phyloP scores from a whole-genome alignment of 2,797 vertebrate genomes.

The Scolopax bukidnonensis region DNA sequence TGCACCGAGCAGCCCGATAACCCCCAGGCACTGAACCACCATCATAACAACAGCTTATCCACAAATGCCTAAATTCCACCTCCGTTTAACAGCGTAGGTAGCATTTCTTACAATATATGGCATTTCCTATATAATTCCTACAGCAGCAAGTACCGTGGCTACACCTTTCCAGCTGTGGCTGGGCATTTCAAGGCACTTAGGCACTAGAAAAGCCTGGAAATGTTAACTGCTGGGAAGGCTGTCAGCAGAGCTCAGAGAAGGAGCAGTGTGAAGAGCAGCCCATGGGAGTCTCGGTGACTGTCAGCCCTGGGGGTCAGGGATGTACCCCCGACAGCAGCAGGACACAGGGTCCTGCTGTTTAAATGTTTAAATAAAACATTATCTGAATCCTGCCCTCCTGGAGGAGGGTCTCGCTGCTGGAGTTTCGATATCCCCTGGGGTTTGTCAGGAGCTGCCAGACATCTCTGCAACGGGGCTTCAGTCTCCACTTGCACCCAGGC shows the following conservation, averaged over 20 bases:
- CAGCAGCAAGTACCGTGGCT: background rate
- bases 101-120: background rate
- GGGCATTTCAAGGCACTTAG: background rate
- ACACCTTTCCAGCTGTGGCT: background rate
- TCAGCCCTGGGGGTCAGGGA: background rate
- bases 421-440: background rate
- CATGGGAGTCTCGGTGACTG: background rate
- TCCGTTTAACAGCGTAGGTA: background rate
- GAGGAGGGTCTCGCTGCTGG: background rate
- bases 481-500: background rate
- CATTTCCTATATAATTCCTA: background rate
- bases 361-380: background rate
- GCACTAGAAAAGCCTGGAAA: background rate
- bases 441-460: background rate
- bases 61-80: background rate
- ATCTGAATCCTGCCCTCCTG: background rate
- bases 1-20: background rate
- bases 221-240: background rate
- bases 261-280: background rate
- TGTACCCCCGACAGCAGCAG: background rate
- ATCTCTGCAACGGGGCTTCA: background rate
- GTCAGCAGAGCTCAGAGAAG: background rate
- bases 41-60: background rate
- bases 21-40: background rate
- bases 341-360: too few species aligned